Evolutionary conservation across 2,888 invertebrate genomes (phyloP), one percentile per base, ranked within the genome.

Genomic region (Diloba caeruleocephala): DNA sequence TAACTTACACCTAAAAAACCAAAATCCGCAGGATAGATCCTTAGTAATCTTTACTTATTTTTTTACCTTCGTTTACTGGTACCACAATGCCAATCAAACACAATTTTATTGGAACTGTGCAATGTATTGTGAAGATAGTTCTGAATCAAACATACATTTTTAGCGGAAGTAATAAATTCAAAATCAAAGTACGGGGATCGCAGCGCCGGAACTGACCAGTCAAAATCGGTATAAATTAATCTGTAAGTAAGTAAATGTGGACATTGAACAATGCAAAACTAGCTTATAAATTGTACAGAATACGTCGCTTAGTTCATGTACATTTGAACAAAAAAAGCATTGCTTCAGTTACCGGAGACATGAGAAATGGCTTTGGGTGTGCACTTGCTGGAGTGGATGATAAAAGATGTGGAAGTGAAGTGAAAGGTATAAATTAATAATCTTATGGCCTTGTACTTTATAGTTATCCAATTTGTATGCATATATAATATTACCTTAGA

Each of bases 191-290:
- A 31, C 26, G 31, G 10, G 10, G 8, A 13, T 52, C 7, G 38
- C 28, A 34, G 44, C 21, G 15, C 37, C 14, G 28, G 28, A 38
- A 37, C 15, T 13, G 15, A 25, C 13, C 61, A 36, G 43, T 42
- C 17, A 29, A 46, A 46, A 46, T 21, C 6, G 39, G 31, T 23
- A 36, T 55, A 45, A 44, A 62, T 39, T 45, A 39, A 58, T 25
- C 14, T 17, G 50, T 61, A 48, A 44, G 46, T 51, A 31, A 46
- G 15, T 39, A 38, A 43, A n/a, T 17, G n/a, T 25, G 15, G 12
- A 26, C 29, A 28, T 25, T 2, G 3, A 39, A 46, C 38, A 43
- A 43, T 50, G 31, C 25, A 31, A 39, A 50, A 50, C 42, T 43
- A 46, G 21, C 12, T 32, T 32, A 12, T 43, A 28, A n/a, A 60